Evolutionary conservation across 2,113 vertebrate species (phyloP), one percentile per base, ranked within the genome.

Genomic region (Prunella fulvescens): DNA sequence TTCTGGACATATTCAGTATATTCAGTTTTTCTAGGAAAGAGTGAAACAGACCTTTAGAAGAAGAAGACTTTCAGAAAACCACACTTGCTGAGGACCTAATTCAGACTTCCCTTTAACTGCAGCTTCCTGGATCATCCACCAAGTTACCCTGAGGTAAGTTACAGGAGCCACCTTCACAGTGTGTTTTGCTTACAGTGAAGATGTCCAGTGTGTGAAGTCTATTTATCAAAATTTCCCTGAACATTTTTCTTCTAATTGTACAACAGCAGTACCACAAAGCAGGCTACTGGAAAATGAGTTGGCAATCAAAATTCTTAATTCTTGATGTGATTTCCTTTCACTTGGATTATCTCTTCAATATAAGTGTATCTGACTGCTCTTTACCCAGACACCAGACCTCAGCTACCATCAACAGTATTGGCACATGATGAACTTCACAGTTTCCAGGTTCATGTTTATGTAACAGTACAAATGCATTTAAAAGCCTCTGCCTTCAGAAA

Each of bases 371-470:
- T 89, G 77, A 28, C 9, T 57, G 44, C 35, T 94, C 47, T 80
- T 66, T 47, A 85, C 4, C 14, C 10, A 47, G 54, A 57, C 37
- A n/a, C 61, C 61, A 57, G 71, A 81, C 65, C 65, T 89, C 60
- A 72, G 37, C 45, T 86, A 57, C 73, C 1, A 1, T 42, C 56
- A 81, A 42, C 61, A 65, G 62, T 42, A 65, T 13, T 64, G 66
- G 62, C 81, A 90, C 53, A 65, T 37, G 9, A 62, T 10, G 25
- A 95, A 87, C 25, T 40, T 91, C 44, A n/a, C 0, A 3, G 53
- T 79, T 94, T 85, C 37, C 39, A 65, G 53, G 42, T 89, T 95
- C 87, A 81, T 88, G 67, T 89, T 95, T 92, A 92, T 71, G 48
- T 71, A 91, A 71, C 17, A 76, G 61, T 31, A 91, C 62, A 81